Base-by-base conservation (phyloP, 2,888 invertebrate genomes). In the Watsonalla cultraria region DNA sequence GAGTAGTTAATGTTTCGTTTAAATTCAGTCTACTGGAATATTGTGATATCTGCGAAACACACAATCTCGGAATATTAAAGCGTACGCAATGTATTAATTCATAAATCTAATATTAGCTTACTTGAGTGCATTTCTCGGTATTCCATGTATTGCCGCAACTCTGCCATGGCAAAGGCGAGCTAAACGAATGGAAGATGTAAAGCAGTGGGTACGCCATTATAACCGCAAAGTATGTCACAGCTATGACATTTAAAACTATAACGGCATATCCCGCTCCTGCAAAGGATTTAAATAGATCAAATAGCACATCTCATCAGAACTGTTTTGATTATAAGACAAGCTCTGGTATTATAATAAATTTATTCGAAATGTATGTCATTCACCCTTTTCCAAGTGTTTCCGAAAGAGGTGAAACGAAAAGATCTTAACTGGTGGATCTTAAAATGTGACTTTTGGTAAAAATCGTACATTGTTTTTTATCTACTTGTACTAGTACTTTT, bases 201-300 rank as follows among this genome's bases (percentile, higher is more conserved):
- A 95, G 92, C 47, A 97, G 76, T 0, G 97, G 96, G 92, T 97
- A 97, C 0, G 97, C 92, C 76, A 97, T 93, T 47, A 98, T 94
- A 0, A 96, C 94, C 55, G 96, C 95, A 84, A 97, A 98, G 83
- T 97, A 98, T 61, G 93, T 93, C 53, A 95, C 94, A 54, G 95
- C 94, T 83, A 97, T 94, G 54, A 95, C 86, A 64, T 97, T 97
- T 62, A 97, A 93, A 52, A 97, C 83, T 5, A 96, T 92, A 37
- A 95, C 94, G 0, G 97, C 96, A 71, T 95, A 96, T 2, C 98
- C 98, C 11, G 96, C 95, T 51, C 98, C 97, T 97, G 78, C 13
- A 47, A 11, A 47, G 42, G 51, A 11, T 42, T 47, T 56, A 53
- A 54, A 57, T 51, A 39, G 55, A 54, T 54, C 54, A 55, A 58